Base-by-base conservation (phyloP, 1,140 invertebrate genomes). In the Penaeus chinensis region DNA sequence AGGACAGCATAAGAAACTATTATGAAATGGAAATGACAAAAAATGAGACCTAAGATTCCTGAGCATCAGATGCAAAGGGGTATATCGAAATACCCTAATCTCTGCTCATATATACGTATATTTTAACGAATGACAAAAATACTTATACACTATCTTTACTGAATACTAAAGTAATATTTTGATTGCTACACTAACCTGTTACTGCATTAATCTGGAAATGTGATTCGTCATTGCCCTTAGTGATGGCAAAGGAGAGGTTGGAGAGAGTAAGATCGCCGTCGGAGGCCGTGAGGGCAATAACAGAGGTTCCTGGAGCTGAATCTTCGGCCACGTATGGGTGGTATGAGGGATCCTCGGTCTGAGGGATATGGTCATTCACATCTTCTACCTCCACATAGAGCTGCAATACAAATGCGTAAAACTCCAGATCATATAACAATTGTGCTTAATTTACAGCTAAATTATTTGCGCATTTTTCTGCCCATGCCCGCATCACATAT, bases 281-380 rank as follows among this genome's bases (percentile, higher is more conserved):
- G 24, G 93, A 94, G 93, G 98, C 98, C 79, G 93, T 93, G 16
- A 97, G 97, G 84, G 94, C 93, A n/a, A 99, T 93, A 19, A 99
- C 95, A 65, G 93, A 93, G 77, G 95, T 95, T 77, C 95, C 96
- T 60, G 94, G 94, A 1, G 95, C 93, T 88, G 95, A 95, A 92
- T 98, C 97, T 93, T 99, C 98, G 16, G 93, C 91, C 61, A 99
- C 94, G 37, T 93, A 94, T 2, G 96, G 95, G 91, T 96, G 95
- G 93, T 99, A 99, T 69, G 97, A 95, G 2, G 98, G 96, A 77
- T 95, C 94, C 81, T 95, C 94, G 60, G 97, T 97, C 92, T 98
- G 93, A 32, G 98, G 98, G 32, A 95, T 95, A 93, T 98, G 97
- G 93, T 99, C 98, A 93, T 99, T 99, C 91, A 96, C 96, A 92